Evolutionary conservation across 2,797 vertebrate species (phyloP), one percentile per base, ranked within the genome.

Genomic region (Helostoma temminkii): DNA sequence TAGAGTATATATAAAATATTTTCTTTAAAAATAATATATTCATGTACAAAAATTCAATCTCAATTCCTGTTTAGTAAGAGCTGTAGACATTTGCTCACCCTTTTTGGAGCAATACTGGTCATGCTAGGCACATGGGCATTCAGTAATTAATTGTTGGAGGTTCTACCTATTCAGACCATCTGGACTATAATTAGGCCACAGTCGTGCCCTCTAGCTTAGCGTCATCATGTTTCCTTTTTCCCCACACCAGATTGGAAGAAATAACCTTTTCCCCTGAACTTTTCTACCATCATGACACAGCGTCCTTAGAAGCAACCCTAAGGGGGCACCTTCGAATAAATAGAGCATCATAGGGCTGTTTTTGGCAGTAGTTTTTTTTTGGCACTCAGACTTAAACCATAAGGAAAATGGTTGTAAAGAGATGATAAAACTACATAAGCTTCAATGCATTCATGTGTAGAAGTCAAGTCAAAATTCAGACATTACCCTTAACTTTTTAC

Each of bases 171-270:
- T 80, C 80, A 62, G 73, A 84, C 92, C 91, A 93, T 93, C 92
- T 93, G 91, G 87, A 87, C 77, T 22, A 73, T 88, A 91, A 93
- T 92, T 89, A 88, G 90, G 78, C 76, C 84, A 77, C 81, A 68
- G 75, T 73, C 67, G 54, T 79, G 68, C 71, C 85, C 82, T 83
- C 74, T 73, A 83, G 84, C 81, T 77, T 49, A 25, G 71, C 78
- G 37, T 81, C 48, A 59, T 83, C 78, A 79, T 52, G 57, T 45
- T 55, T 65, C 26, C 14, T 58, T 24, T 49, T 54, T n/a, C 24
- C 49, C 47, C 18, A 14, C 3, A 8, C 64, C 74, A 89, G 74
- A 87, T 70, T 89, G 83, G 57, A 84, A 66, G 71, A 67, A 68
- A 1, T 63, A 65, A 81, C 67, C 74, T 81, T 80, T 87, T 78